phyloP scores from a whole-genome alignment of 2,113 vertebrate genomes.

The Anhinga anhinga region DNA sequence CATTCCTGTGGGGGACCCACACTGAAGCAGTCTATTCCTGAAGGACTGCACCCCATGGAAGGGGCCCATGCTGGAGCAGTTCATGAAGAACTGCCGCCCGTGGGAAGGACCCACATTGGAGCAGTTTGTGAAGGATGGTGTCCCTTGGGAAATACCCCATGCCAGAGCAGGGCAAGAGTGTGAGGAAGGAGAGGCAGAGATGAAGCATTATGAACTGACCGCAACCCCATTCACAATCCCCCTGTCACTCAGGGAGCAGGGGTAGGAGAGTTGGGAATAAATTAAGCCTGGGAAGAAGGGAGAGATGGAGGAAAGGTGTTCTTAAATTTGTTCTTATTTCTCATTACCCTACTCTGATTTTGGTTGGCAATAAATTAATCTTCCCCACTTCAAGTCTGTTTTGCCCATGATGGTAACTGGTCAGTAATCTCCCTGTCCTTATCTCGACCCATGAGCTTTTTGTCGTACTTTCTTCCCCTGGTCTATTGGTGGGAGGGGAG shows the following conservation, averaged over 20 bases:
- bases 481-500: neutral
- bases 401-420: neutral
- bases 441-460: fast-evolving
- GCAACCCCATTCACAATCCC: neutral
- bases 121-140: neutral
- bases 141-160: neutral
- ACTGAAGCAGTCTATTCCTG: neutral
- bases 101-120: neutral
- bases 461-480: neutral
- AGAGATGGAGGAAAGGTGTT: neutral
- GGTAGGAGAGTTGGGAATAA: neutral
- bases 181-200: neutral
- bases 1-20: neutral
- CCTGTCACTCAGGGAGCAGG: neutral
- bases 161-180: neutral
- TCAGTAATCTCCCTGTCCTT: neutral
- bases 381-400: neutral
- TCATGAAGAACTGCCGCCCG: neutral
- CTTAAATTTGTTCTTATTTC: neutral
- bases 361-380: neutral
- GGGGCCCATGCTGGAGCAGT: neutral
- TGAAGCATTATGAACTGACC: neutral
- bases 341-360: neutral
- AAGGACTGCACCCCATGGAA: neutral
- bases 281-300: neutral